Evolutionary conservation across 2,888 invertebrate genomes (phyloP).

Genomic region (Scaptomyza cyrtandrae): DNA sequence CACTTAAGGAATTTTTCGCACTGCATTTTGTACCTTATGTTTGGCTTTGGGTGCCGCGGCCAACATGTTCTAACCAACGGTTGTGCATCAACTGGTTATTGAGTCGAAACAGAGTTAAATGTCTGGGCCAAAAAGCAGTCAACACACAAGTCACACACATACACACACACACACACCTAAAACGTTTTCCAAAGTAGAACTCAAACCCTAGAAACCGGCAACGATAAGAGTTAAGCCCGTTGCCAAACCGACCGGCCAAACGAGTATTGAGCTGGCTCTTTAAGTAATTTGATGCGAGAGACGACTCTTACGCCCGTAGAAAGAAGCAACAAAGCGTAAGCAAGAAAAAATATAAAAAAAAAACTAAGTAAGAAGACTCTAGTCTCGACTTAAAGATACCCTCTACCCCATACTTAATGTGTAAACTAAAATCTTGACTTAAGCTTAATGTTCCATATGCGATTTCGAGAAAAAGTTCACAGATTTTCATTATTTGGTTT

Average conservation of each 20-base stretch:
- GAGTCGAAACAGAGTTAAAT: conserved; percentile 24
- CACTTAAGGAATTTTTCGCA: not conserved
- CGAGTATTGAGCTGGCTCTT: conserved; percentile 55
- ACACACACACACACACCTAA: not conserved
- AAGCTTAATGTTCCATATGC: too few relatives aligned
- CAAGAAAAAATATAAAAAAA: not conserved
- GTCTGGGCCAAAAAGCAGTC: conserved; percentile 16
- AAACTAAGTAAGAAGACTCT: too few relatives aligned
- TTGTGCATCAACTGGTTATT: conserved; percentile 67
- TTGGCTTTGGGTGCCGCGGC: conserved; percentile 48
- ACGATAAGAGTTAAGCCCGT: conserved; percentile 13
- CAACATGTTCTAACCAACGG: conserved; percentile 68
- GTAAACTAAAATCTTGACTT: too few relatives aligned
- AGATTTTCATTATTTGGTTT: too few relatives aligned
- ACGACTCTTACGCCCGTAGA: not conserved
- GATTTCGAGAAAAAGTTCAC: too few relatives aligned
- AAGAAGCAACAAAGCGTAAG: conserved; percentile 37
- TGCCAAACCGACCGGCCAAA: conserved; percentile 46
- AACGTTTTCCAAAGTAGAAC: conserved; percentile 27
- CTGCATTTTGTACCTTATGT: conserved; percentile 51
- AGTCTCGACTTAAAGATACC: too few relatives aligned
- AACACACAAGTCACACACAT: not conserved
- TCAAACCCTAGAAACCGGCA: conserved; percentile 42
- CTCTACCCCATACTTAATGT: too few relatives aligned
- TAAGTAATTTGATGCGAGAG: conserved; percentile 45